Evolutionary conservation across 2,113 vertebrate genomes (phyloP).

Genomic region (Oenanthe melanoleuca): DNA sequence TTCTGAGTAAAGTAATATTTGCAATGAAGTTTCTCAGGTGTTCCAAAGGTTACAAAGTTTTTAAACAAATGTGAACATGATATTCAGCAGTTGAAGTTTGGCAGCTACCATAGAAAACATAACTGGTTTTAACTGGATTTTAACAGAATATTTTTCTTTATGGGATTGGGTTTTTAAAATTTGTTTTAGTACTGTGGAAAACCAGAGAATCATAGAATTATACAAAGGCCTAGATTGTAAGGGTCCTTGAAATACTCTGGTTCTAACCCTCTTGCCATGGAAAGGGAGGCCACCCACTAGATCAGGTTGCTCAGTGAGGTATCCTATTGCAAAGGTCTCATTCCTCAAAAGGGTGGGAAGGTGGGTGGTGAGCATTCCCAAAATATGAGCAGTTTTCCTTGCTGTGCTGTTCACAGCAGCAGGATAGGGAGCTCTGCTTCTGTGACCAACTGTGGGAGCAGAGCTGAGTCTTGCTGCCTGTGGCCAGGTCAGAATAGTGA

Average conservation of each 20-base stretch:
- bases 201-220: not conserved
- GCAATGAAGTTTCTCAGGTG: not conserved
- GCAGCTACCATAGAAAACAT: not conserved
- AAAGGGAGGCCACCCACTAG: not conserved
- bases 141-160: not conserved
- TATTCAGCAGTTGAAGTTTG: not conserved
- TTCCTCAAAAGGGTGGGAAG: not conserved
- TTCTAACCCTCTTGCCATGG: not conserved
- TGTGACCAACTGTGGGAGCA: not conserved
- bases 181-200: not conserved
- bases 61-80: not conserved
- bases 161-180: not conserved
- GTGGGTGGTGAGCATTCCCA: not conserved
- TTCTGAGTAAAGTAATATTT: not conserved
- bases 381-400: not conserved
- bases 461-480: not conserved
- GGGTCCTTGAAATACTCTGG: not conserved
- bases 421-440: not conserved
- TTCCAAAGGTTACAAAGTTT: not conserved
- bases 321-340: not conserved
- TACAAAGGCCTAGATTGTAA: not conserved
- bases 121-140: not conserved
- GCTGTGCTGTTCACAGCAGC: not conserved
- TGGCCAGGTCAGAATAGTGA: accelerated
- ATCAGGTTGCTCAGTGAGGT: not conserved